These are phyloP conservation scores for Mionectes olivaceus DNA, from an alignment of 2,797 vertebrate species.

Conservation along the genomic window DNA sequence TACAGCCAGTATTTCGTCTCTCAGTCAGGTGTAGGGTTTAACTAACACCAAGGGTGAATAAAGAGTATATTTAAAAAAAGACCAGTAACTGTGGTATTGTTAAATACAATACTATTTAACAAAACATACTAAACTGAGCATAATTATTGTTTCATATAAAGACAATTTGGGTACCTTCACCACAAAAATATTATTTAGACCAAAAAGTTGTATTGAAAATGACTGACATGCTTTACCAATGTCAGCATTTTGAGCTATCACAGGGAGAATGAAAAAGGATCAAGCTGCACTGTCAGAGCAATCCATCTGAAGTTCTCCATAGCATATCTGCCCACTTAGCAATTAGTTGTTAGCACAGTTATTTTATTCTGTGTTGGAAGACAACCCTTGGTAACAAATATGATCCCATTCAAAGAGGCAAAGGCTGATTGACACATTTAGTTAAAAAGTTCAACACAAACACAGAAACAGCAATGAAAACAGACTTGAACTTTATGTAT, in stretches of 20 bases:
- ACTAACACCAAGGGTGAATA: background rate
- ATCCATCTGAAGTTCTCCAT: background rate
- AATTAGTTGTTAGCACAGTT: background rate
- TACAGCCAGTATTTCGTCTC: background rate
- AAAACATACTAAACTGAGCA: background rate
- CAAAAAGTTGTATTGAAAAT: background rate
- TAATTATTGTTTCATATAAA: background rate
- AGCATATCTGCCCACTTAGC: background rate
- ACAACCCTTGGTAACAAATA: background rate
- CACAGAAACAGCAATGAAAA: background rate
- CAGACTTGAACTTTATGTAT: accelerated
- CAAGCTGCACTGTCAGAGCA: background rate
- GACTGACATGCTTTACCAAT: accelerated
- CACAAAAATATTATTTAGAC: background rate
- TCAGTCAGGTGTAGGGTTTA: background rate
- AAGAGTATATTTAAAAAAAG: background rate
- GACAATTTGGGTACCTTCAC: background rate
- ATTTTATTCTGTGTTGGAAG: background rate
- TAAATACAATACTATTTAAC: background rate
- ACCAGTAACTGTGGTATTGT: background rate
- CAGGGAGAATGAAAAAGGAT: background rate
- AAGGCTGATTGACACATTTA: background rate
- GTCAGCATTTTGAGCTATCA: background rate
- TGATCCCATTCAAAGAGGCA: background rate
- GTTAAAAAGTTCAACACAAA: background rate